Evolutionary conservation across 2,888 invertebrate genomes (phyloP).

Genomic region (Athripsodes cinereus): DNA sequence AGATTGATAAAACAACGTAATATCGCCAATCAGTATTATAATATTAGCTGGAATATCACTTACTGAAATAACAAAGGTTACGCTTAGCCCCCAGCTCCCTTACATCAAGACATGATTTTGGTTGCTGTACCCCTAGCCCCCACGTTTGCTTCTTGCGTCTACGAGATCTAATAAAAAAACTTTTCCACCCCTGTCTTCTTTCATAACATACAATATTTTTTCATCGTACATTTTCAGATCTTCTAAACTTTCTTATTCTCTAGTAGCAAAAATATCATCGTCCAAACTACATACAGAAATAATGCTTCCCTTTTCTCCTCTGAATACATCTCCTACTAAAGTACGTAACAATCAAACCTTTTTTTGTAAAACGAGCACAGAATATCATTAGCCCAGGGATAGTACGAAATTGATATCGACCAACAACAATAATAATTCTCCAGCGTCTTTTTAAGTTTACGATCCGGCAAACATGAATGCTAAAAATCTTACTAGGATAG

Average conservation of each 20-base stretch:
- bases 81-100: background rate
- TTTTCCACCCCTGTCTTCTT: conserved; percentile 14
- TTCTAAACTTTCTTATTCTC: background rate
- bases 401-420: background rate
- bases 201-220: background rate
- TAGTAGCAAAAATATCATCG: conserved; percentile 13
- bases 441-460: background rate
- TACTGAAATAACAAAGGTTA: background rate
- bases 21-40: background rate
- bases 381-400: background rate
- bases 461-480: background rate
- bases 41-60: background rate
- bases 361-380: background rate
- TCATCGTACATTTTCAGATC: background rate
- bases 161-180: conserved; percentile 25
- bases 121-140: background rate
- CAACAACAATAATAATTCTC: no score
- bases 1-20: no score
- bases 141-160: background rate
- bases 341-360: background rate
- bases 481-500: no score
- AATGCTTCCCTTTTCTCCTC: conserved; percentile 6
- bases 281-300: conserved; percentile 16
- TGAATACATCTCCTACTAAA: background rate
- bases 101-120: background rate